Evolutionary conservation across 2,113 vertebrate genomes (phyloP).

Genomic region (Equus przewalskii): DNA sequence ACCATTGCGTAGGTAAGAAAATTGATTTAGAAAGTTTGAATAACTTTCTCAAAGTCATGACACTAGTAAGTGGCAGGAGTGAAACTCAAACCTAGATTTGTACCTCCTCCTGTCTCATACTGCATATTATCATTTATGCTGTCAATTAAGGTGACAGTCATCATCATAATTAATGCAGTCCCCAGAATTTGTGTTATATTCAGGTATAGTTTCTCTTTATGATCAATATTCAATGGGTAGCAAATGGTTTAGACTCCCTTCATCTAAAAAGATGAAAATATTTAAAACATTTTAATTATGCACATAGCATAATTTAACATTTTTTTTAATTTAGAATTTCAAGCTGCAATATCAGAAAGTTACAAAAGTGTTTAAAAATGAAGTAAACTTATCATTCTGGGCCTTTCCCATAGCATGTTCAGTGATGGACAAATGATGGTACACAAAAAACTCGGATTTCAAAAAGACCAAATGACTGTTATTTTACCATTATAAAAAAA

Average conservation of each 20-base stretch:
- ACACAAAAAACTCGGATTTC: conserved; percentile 66
- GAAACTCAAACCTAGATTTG: neutral
- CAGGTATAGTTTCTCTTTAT: neutral
- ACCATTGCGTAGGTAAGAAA: neutral
- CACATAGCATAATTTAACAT: neutral
- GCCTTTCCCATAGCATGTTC: neutral
- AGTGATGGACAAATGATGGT: conserved; percentile 44
- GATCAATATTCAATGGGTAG: neutral
- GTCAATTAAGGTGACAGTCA: neutral
- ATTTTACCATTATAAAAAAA: conserved; percentile 73
- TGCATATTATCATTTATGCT: neutral
- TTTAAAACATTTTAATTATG: conserved; percentile 22
- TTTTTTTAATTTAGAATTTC: conserved; percentile 31
- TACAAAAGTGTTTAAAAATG: conserved; percentile 45
- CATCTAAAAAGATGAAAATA: conserved; percentile 26
- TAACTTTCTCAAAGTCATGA: neutral
- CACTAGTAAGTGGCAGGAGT: neutral
- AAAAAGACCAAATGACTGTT: conserved; percentile 68
- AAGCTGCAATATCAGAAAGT: neutral
- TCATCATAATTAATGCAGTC: neutral
- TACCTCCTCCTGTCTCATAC: neutral
- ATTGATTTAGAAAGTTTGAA: neutral
- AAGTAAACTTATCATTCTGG: conserved; percentile 12
- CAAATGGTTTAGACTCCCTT: neutral
- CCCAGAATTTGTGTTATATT: neutral